Base-by-base conservation (phyloP, 2,888 invertebrate species). In the Steromphala cineraria region DNA sequence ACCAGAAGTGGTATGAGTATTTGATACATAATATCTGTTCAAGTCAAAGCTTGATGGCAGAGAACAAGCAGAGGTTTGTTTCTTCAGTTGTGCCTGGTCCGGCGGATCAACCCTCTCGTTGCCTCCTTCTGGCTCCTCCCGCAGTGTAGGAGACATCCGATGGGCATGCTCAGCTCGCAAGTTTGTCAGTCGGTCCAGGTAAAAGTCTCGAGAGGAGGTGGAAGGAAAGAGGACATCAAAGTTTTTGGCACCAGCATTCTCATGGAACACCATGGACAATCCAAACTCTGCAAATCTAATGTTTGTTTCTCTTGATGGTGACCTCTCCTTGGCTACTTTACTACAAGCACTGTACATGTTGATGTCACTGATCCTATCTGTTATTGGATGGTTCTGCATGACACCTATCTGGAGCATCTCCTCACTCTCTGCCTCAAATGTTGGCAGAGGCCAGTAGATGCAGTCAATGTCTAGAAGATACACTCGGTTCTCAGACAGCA, bases 41-140 rank as follows among this genome's bases (percentile, higher is more conserved):
- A 83, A 83, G 62, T 85, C 85, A 76, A 84, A 84, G 55, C 85
- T 85, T 13, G 83, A 82, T 19, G 85, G 85, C 28, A 85, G 79
- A 0, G 85, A 85, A 19, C 76, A 77, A 15, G 79, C 80, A 67
- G 71, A 67, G 31, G 62, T 28, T 2, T 67, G 13, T 36, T 46
- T 21, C 24, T 21, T 40, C 21, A 17, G 24, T 17, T 19, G 75
- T 15, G 21, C 40, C 4, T 15, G 24, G 67, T 77, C 77, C 1
- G 55, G 53, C 2, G 67, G 31, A n/a, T 62, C 67, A 13, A 75
- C 36, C 40, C 77, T 77, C 78, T 90, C 91, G 81, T 91, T 91
- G 0, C 90, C 90, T 19, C 91, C 91, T 75, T 91, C 91, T 0
- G 91, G 91, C 67, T 89, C 91, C 77, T 90, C 89, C 10, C 91